A percentile compares a stretch with the other conserved stretches of the same genome.
phyloP scores from a whole-genome alignment of 2,113 vertebrate species.

The Elgaria multicarinata region DNA sequence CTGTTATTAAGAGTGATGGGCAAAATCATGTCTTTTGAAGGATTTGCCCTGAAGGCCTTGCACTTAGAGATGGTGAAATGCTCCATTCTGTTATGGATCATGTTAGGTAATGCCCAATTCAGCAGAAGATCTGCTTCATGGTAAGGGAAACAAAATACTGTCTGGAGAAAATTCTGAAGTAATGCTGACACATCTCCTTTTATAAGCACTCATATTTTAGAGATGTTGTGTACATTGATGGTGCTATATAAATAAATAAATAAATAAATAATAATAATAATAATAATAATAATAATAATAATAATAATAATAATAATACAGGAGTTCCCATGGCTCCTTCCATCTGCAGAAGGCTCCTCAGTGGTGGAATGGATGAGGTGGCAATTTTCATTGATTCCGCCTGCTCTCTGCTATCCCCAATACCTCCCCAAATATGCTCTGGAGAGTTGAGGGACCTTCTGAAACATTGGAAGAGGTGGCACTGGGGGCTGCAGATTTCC shows the following conservation, averaged over 20 bases:
- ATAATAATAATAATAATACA: too few species aligned
- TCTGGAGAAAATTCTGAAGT: not conserved
- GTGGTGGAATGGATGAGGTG: not conserved
- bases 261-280: too few species aligned
- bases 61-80: not conserved
- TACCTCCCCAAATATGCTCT: not conserved
- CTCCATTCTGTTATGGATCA: not conserved
- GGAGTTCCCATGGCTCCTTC: not conserved
- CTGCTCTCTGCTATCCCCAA: not conserved
- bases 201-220: not conserved
- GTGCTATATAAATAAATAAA: too few species aligned
- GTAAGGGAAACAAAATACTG: not conserved
- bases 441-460: not conserved
- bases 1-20: not conserved
- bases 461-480: not conserved
- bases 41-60: not conserved
- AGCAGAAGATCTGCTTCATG: not conserved
- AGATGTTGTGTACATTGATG: too few species aligned
- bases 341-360: too few species aligned
- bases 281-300: too few species aligned
- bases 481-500: not conserved
- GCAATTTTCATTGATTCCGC: not conserved
- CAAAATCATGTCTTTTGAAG: conserved; percentile 1
- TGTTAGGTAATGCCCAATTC: not conserved
- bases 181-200: not conserved